These are phyloP conservation scores for Nesogale talazaci DNA, from an alignment of 2,113 vertebrate genomes.

Conservation along the genomic window DNA sequence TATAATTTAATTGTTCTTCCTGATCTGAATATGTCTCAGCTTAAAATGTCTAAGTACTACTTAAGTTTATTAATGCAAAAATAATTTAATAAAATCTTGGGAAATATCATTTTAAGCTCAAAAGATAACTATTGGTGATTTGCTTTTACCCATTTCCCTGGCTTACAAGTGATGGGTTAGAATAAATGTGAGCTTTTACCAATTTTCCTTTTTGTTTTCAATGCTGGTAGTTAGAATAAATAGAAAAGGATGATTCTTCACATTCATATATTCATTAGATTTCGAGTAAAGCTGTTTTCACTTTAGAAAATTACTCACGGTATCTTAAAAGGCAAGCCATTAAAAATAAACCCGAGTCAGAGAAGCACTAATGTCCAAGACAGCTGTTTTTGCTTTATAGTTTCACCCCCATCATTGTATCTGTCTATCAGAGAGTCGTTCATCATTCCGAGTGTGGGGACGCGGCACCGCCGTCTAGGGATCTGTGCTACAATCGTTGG, in stretches of 20 bases:
- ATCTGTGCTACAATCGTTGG: neutral
- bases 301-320: slow-evolving; percentile 48
- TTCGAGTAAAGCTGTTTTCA: slow-evolving; percentile 68
- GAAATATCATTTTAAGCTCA: slow-evolving; percentile 75
- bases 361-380: slow-evolving; percentile 50
- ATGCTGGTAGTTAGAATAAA: slow-evolving; percentile 41
- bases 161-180: slow-evolving; percentile 63
- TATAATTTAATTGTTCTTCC: slow-evolving; percentile 71
- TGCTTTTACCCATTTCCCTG: slow-evolving; percentile 44
- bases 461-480: neutral
- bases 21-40: slow-evolving; percentile 69
- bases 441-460: neutral
- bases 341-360: slow-evolving; percentile 50
- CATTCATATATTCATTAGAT: slow-evolving; percentile 63
- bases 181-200: slow-evolving; percentile 60
- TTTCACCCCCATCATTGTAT: slow-evolving; percentile 34
- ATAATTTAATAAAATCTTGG: slow-evolving; percentile 77
- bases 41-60: slow-evolving; percentile 74
- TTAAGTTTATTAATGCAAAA: slow-evolving; percentile 73
- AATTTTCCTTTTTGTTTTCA: slow-evolving; percentile 53
- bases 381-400: slow-evolving; percentile 12
- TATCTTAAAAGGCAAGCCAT: slow-evolving; percentile 18
- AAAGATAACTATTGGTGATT: slow-evolving; percentile 68
- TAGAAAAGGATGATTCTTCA: slow-evolving; percentile 58
- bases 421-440: slow-evolving; percentile 36